Evolutionary conservation across 2,888 invertebrate species (phyloP).

Genomic region (Eremobia ochroleuca): DNA sequence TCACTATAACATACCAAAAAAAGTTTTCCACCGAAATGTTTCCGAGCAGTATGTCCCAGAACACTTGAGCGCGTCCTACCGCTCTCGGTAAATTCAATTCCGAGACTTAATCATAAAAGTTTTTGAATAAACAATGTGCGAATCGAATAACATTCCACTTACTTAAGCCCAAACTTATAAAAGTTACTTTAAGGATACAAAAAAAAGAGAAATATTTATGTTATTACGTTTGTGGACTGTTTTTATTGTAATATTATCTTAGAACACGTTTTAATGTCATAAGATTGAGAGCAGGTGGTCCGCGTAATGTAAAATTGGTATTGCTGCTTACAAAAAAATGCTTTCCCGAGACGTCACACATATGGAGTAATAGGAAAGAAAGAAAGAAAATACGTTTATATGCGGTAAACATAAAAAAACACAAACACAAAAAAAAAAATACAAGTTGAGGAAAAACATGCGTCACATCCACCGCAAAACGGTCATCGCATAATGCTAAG

Average conservation of each 20-base stretch:
- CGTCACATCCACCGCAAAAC: no score
- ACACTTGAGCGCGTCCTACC: slow-evolving; percentile 58
- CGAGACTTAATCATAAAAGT: slow-evolving; percentile 80
- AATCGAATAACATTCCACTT: slow-evolving; percentile 67
- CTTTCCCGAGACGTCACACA: neutral
- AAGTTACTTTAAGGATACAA: slow-evolving; percentile 32
- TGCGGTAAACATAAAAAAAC: no score
- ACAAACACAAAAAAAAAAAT: no score
- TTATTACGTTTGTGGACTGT: slow-evolving; percentile 16
- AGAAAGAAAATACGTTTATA: no score
- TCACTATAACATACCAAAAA: neutral
- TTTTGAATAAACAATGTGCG: slow-evolving; percentile 79
- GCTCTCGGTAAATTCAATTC: slow-evolving; percentile 74
- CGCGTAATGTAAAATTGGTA: neutral
- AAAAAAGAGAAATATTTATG: slow-evolving; percentile 49
- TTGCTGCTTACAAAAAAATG: no score
- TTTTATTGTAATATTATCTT: neutral
- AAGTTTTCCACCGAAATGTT: neutral
- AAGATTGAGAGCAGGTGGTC: slow-evolving; percentile 13
- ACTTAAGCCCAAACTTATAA: slow-evolving; percentile 55
- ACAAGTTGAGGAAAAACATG: no score
- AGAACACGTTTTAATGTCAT: neutral
- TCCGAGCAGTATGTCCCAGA: slow-evolving; percentile 45
- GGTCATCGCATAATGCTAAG: no score
- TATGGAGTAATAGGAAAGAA: no score